Base-by-base conservation (phyloP, 2,113 vertebrate genomes). In the Psammodynastes pulverulentus region DNA sequence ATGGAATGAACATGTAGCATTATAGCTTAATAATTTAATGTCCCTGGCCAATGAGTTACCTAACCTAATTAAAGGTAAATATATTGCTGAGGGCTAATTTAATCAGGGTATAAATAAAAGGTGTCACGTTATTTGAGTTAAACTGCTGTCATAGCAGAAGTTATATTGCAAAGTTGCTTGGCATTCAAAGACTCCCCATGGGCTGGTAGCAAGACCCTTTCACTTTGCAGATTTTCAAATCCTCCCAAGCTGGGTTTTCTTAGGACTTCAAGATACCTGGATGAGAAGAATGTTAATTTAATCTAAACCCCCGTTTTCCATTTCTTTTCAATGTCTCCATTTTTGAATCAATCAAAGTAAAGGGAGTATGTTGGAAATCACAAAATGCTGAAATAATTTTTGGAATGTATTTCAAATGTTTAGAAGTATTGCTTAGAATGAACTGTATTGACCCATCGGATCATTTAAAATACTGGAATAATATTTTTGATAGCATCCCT, bases 71-170 rank as follows among this genome's bases (percentile, higher is more conserved):
- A 93, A 91, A n/a, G 52, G 2, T 85, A 93, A 90, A 95, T 43
- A 87, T 89, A 86, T 48, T 52, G 49, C 62, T 93, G 90, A 88
- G 29, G 88, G 84, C 85, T 92, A 51, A 91, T 88, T 53, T 91
- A 62, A 94, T 93, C 46, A 91, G 43, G 3, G 8, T 95, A 89
- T 91, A 96, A 96, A 95, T 94, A 93, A 51, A 95, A 58, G 43
- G 84, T 46, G 89, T 53, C 72, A 91, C 23, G 84, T 86, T 87
- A 51, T 95, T 92, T 93, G 87, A 92, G 24, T 49, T 88, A 90
- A 90, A 79, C 43, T 93, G 92, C 39, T 34, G 23, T n/a, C 34
- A 62, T 89, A 48, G 85, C 34, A 92, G 88, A 48, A 93, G 1
- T 29, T 93, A 92, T 48, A 5, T 93, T 88, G 84, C 9, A 45